A percentile compares a stretch with the other conserved stretches of the same genome.
These are phyloP conservation scores for Aelia acuminata DNA, from an alignment of 2,888 invertebrate genomes.

Conservation along the genomic window DNA sequence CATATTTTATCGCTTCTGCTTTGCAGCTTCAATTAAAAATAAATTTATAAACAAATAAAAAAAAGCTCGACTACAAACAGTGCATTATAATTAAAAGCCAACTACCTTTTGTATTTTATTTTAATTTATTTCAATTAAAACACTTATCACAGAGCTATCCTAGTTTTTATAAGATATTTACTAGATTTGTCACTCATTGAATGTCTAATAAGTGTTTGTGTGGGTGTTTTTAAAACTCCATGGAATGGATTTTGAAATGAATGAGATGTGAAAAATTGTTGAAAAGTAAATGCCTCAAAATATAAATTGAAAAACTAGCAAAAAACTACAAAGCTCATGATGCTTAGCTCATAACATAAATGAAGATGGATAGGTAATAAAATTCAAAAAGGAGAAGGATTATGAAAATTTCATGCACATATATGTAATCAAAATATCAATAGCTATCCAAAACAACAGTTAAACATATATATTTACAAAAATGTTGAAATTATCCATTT, in stretches of 20 bases:
- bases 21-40: constrained; percentile 12
- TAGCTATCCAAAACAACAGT: constrained; percentile 49
- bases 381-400: constrained; percentile 51
- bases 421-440: constrained; percentile 43
- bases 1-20: constrained; percentile 32
- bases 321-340: constrained; percentile 46
- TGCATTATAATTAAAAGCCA: constrained; percentile 34
- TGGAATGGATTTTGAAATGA: constrained; percentile 13
- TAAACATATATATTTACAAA: constrained; percentile 59
- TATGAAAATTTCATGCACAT: constrained; percentile 21
- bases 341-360: constrained; percentile 41
- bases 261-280: constrained; percentile 38
- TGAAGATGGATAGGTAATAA: constrained; percentile 50
- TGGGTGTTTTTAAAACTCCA: not conserved
- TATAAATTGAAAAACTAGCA: not conserved
- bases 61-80: constrained; percentile 49
- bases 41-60: constrained; percentile 15
- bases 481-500: constrained; percentile 68
- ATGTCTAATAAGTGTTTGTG: not conserved
- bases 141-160: not conserved
- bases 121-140: not conserved
- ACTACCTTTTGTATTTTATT: constrained; percentile 12
- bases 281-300: constrained; percentile 32
- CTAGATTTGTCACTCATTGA: constrained; percentile 28
- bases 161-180: constrained; percentile 3